Evolutionary conservation across 1,140 invertebrate species (phyloP), one percentile per base, ranked within the genome.

Genomic region (Conus betulinus): DNA sequence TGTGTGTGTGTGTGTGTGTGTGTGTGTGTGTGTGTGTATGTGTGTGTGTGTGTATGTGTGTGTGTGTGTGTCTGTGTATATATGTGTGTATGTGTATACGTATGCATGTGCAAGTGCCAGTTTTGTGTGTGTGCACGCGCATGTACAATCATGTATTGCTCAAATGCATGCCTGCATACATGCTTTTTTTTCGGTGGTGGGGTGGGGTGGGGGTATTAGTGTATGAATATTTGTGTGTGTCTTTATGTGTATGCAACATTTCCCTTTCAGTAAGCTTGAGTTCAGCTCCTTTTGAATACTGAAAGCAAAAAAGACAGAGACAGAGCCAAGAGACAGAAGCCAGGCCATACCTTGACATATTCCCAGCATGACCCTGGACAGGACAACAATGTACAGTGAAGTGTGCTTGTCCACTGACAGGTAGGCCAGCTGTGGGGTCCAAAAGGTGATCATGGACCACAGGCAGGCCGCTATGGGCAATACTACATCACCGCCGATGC

Each of bases 371-470:
- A 97, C 96, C 90, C 97, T 95, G 74, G 97, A 95, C 20, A 96
- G 93, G 13, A 97, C 96, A 81, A 97, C 95, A 27, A 97, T 95
- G 67, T 96, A 95, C 83, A 97, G 95, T 20, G 96, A 96, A 88
- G 95, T 95, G 90, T 95, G 95, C 94, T 94, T 96, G 91, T 93
- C 95, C n/a, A 96, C 95, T 86, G 96, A 96, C 25, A 96, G 94
- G 91, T 96, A 96, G 87, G 97, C 96, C 17, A 97, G 95, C 89
- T 96, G 96, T 84, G 97, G 97, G 93, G 97, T 97, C 88, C 96
- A 94, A 90, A 97, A 96, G 87, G 97, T 97, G 55, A 97, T 96
- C 0, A 96, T 88, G 0, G 97, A 96, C 97, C 97, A 97, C 67
- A 96, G 96, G 20, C 97, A 91, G 20, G 96, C 97, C 23, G 97